These are phyloP conservation scores for Ophion obscuratus DNA, from an alignment of 2,888 invertebrate genomes.

Conservation along the genomic window DNA sequence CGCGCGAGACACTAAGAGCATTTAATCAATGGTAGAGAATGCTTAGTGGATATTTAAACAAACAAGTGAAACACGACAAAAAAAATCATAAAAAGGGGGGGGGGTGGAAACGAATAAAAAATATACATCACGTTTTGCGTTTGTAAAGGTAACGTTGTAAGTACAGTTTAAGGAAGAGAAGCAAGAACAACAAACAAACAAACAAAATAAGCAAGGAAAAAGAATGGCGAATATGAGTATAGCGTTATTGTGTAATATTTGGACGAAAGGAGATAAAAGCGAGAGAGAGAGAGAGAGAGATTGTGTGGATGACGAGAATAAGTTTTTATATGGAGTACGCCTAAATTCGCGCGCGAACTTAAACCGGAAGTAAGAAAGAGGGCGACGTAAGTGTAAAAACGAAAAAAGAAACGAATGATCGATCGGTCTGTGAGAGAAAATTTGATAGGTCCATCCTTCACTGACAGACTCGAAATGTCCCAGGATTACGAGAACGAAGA, in stretches of 20 bases:
- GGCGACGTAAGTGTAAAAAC: conserved; percentile 55
- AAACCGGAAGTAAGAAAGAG: conserved; percentile 37
- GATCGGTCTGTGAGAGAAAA: conserved; percentile 60
- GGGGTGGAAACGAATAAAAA: conserved; percentile 64
- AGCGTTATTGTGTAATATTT: conserved; percentile 79
- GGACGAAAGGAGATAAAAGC: conserved; percentile 59
- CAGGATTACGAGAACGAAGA: conserved; percentile 51
- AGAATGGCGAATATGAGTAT: conserved; percentile 68
- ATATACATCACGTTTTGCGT: conserved; percentile 75
- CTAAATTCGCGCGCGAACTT: conserved; percentile 62
- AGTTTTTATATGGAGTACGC: conserved; percentile 68
- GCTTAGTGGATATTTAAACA: conserved; percentile 77
- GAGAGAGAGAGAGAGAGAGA: conserved; percentile 51
- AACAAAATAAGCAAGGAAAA: conserved; percentile 47
- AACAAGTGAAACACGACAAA: conserved; percentile 41
- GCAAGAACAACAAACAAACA: conserved; percentile 40
- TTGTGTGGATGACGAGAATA: conserved; percentile 57
- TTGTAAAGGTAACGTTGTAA: conserved; percentile 73
- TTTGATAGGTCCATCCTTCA: conserved; percentile 45
- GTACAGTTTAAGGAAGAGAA: conserved; percentile 71
- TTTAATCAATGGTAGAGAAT: conserved; percentile 82
- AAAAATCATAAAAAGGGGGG: conserved; percentile 47
- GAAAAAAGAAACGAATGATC: conserved; percentile 64
- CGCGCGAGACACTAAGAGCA: conserved; percentile 78
- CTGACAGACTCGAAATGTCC: conserved; percentile 57